phyloP scores from a whole-genome alignment of 2,797 vertebrate species.

The Xenentodon cancila region DNA sequence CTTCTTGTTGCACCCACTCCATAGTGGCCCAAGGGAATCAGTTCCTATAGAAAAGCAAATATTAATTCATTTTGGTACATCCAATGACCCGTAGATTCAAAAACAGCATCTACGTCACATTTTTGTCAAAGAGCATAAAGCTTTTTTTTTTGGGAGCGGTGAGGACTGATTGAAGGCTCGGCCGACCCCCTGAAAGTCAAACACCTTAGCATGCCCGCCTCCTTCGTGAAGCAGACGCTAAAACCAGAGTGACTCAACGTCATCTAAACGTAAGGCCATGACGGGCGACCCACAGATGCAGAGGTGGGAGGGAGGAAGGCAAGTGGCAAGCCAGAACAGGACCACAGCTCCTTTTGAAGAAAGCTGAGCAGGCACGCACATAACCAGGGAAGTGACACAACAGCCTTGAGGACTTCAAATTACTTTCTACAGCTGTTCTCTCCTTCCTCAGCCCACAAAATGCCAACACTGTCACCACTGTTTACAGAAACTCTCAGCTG shows the following conservation, averaged over 20 bases:
- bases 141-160: too few relatives aligned
- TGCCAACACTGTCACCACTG: constrained; percentile 10
- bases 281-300: constrained; percentile 66
- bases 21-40: too few relatives aligned
- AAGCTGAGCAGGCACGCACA: constrained; percentile 33
- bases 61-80: too few relatives aligned
- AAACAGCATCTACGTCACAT: too few relatives aligned
- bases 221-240: not conserved
- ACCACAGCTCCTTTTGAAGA: constrained; percentile 54
- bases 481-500: constrained; percentile 20
- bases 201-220: constrained; percentile 11
- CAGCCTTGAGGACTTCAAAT: constrained; percentile 35
- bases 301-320: constrained; percentile 73
- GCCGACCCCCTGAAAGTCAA: constrained; percentile 13
- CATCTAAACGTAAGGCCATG: constrained; percentile 50
- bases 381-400: constrained; percentile 62
- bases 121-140: too few relatives aligned
- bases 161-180: too few relatives aligned
- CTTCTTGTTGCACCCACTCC: too few relatives aligned
- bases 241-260: constrained; percentile 57
- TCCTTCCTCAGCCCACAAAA: constrained; percentile 32
- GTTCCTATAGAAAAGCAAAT: too few relatives aligned
- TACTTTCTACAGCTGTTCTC: constrained; percentile 49
- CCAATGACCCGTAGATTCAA: too few relatives aligned
- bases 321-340: constrained; percentile 71